Evolutionary conservation across 1,140 invertebrate genomes (phyloP).

Genomic region (Cydia amplana): DNA sequence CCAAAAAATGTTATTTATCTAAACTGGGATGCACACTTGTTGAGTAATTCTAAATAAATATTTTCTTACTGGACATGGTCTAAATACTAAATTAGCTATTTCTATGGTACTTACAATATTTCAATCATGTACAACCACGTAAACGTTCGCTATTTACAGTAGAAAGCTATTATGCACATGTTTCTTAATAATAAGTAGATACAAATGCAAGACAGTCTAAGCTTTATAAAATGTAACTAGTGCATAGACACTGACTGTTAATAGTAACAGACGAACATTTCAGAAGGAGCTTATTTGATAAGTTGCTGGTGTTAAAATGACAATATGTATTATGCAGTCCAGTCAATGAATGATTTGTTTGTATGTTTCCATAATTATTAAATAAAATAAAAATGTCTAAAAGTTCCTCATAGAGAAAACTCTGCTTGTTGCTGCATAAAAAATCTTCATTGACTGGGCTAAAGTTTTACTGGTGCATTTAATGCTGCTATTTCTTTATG

Average conservation of each 20-base stretch:
- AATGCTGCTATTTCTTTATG: constrained; percentile 2
- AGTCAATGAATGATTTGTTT: background rate
- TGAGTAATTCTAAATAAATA: constrained; percentile 57
- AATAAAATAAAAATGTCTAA: too few relatives aligned
- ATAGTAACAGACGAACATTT: background rate
- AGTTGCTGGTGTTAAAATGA: background rate
- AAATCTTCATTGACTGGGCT: background rate
- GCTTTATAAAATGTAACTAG: background rate
- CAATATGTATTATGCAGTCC: background rate
- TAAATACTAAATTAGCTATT: background rate
- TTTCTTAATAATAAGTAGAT: background rate
- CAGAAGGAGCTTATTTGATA: background rate
- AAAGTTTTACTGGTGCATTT: background rate
- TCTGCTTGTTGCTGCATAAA: background rate
- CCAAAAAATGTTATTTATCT: constrained; percentile 36
- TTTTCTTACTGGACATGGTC: constrained; percentile 46
- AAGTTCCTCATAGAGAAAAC: too few relatives aligned
- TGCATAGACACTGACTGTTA: background rate
- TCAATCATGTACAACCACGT: background rate
- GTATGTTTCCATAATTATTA: background rate
- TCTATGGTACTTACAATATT: background rate
- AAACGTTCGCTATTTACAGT: background rate
- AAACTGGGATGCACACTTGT: constrained; percentile 52
- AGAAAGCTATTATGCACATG: constrained; percentile 4
- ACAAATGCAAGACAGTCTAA: background rate